A percentile compares a stretch with the other conserved stretches of the same genome.
These are phyloP conservation scores for Arrhopalites spinosus DNA, from an alignment of 2,888 invertebrate species.

Conservation along the genomic window DNA sequence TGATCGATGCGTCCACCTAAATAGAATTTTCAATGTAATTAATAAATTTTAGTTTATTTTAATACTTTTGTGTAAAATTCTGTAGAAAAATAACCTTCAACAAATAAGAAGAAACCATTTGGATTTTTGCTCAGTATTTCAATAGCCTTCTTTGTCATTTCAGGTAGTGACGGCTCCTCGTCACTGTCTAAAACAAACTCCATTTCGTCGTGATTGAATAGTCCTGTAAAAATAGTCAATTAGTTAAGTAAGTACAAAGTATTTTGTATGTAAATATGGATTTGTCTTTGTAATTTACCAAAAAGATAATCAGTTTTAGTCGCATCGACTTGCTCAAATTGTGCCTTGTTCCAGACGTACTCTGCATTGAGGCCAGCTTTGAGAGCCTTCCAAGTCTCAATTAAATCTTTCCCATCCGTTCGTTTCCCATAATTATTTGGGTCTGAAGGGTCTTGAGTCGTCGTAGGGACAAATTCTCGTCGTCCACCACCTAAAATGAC, in stretches of 20 bases:
- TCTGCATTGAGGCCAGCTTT: slow-evolving; percentile 58
- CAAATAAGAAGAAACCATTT: slow-evolving; percentile 76
- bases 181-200: slow-evolving; percentile 72
- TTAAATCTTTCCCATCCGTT: slow-evolving; percentile 70
- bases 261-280: too few species aligned
- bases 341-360: slow-evolving; percentile 66
- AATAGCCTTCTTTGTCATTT: slow-evolving; percentile 81
- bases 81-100: slow-evolving; percentile 58
- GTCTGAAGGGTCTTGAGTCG: slow-evolving; percentile 59
- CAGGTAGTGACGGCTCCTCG: slow-evolving; percentile 72
- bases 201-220: slow-evolving; percentile 73
- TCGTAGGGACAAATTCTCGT: slow-evolving; percentile 35
- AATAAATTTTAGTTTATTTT: too few species aligned
- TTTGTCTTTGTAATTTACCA: slow-evolving; percentile 60
- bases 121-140: slow-evolving; percentile 68
- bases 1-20: slow-evolving; percentile 46
- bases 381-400: slow-evolving; percentile 66
- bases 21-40: neutral
- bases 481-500: slow-evolving; percentile 73
- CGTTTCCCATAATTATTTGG: slow-evolving; percentile 63
- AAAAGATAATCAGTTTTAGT: slow-evolving; percentile 69
- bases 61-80: neutral
- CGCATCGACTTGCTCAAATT: slow-evolving; percentile 63
- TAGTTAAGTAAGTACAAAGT: too few species aligned
- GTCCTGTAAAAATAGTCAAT: slow-evolving; percentile 56